phyloP scores from a whole-genome alignment of 2,797 vertebrate genomes.

The Sebastes itinus region DNA sequence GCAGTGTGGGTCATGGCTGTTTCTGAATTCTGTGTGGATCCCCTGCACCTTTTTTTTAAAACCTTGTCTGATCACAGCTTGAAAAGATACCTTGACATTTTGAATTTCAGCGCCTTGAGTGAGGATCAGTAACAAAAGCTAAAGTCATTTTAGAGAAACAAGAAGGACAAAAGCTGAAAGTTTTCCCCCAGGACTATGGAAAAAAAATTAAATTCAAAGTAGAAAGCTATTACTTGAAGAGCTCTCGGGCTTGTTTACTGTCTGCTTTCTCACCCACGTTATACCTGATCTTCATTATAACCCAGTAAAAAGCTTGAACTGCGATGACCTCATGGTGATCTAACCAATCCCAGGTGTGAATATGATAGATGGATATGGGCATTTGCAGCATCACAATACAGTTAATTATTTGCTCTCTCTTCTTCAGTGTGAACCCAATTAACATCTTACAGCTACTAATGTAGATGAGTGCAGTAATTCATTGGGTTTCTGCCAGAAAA shows the following conservation, averaged over 20 bases:
- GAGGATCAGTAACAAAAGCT: constrained; percentile 27
- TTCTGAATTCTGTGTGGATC: neutral
- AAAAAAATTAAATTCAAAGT: constrained; percentile 14
- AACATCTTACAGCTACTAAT: neutral
- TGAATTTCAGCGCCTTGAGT: constrained; percentile 7
- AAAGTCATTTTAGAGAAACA: constrained; percentile 14
- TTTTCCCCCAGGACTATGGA: neutral
- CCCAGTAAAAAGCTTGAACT: constrained; percentile 2
- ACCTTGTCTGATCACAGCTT: constrained; percentile 16
- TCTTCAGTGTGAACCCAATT: neutral
- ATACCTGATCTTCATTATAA: constrained; percentile 15
- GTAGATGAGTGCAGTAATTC: neutral
- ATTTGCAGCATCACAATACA: neutral
- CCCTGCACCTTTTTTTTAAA: neutral
- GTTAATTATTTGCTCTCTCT: neutral
- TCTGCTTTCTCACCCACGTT: constrained; percentile 2
- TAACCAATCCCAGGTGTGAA: neutral
- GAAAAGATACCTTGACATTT: constrained; percentile 33
- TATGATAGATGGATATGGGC: neutral
- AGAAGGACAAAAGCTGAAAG: constrained; percentile 17
- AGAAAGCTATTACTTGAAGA: constrained; percentile 29
- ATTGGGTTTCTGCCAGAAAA: neutral
- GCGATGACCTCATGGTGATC: neutral
- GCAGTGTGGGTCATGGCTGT: neutral
- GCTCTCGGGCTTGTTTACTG: constrained; percentile 32